Conservation (phyloP, 2,797 vertebrate genomes). For the Halcyon badia region DNA sequence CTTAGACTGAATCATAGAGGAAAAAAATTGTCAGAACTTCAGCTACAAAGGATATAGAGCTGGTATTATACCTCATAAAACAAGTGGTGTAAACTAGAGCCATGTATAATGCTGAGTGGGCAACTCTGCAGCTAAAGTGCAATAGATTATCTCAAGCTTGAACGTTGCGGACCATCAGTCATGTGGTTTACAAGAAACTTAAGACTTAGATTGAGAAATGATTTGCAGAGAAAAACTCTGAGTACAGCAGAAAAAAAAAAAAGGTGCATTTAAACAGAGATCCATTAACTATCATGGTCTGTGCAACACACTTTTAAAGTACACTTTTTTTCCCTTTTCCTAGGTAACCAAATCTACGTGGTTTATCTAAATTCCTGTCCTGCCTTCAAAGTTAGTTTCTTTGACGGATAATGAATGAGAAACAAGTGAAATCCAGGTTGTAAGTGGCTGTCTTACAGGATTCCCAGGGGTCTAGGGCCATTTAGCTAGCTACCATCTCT, state of each 20-base stretch:
- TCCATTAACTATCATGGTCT: not conserved
- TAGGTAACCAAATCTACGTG: not conserved
- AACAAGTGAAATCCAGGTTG: not conserved
- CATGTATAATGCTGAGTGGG: conserved; percentile 39
- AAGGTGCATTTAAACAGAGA: not conserved
- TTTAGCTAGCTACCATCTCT: not conserved
- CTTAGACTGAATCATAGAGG: not conserved
- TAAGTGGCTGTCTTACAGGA: not conserved
- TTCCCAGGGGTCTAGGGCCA: not conserved
- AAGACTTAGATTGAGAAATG: conserved; percentile 33
- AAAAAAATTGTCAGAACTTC: conserved; percentile 19
- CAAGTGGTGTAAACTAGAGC: conserved; percentile 40
- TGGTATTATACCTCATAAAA: conserved; percentile 16
- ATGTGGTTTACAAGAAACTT: conserved; percentile 61
- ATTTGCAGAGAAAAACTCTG: conserved; percentile 23
- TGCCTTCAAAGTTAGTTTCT: not conserved
- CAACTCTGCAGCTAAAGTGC: conserved; percentile 45
- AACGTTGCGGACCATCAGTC: conserved; percentile 31
- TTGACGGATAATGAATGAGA: not conserved
- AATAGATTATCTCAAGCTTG: not conserved
- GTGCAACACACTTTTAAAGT: not conserved
- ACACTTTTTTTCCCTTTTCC: not conserved
- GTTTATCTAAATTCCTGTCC: conserved; percentile 10
- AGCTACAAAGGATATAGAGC: not conserved
- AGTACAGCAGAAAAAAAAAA: not conserved